Evolutionary conservation across 2,113 vertebrate species (phyloP).

Genomic region (Scophthalmus maximus): DNA sequence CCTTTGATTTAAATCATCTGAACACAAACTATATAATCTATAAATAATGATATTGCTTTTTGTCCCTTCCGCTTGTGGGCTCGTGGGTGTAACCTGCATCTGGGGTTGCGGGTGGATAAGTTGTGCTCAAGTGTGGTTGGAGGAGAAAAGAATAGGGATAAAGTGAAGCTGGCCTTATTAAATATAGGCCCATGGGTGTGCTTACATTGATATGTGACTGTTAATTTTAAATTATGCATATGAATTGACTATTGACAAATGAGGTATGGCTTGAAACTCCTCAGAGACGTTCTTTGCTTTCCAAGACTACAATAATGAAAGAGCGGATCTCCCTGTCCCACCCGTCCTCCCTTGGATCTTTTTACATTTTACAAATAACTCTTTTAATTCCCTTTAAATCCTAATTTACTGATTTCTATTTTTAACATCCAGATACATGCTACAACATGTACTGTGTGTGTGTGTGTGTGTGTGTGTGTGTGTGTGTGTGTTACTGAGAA

Average conservation of each 20-base stretch:
- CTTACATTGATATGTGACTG: not conserved
- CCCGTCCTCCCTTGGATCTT: too few relatives aligned
- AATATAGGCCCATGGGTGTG: not conserved
- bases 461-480: slow-evolving; percentile 18
- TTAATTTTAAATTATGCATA: slow-evolving; percentile 1
- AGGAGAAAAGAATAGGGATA: too few relatives aligned
- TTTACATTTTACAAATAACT: not conserved
- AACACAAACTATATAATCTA: not conserved
- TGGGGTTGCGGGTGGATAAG: too few relatives aligned
- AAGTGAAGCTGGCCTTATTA: not conserved
- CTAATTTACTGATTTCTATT: not conserved
- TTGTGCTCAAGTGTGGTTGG: not conserved
- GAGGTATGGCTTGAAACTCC: not conserved
- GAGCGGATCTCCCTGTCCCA: too few relatives aligned
- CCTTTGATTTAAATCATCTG: not conserved
- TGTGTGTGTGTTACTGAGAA: slow-evolving; percentile 7
- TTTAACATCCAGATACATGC: not conserved
- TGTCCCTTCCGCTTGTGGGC: not conserved
- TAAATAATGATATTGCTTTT: not conserved
- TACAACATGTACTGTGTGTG: slow-evolving; percentile 1
- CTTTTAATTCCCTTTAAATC: not conserved
- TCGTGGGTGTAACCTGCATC: too few relatives aligned
- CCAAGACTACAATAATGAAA: too few relatives aligned
- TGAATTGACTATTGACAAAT: slow-evolving; percentile 5
- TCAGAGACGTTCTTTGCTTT: too few relatives aligned